Evolutionary conservation across 2,888 invertebrate species (phyloP), one percentile per base, ranked within the genome.

Genomic region (Phaedon cochleariae): DNA sequence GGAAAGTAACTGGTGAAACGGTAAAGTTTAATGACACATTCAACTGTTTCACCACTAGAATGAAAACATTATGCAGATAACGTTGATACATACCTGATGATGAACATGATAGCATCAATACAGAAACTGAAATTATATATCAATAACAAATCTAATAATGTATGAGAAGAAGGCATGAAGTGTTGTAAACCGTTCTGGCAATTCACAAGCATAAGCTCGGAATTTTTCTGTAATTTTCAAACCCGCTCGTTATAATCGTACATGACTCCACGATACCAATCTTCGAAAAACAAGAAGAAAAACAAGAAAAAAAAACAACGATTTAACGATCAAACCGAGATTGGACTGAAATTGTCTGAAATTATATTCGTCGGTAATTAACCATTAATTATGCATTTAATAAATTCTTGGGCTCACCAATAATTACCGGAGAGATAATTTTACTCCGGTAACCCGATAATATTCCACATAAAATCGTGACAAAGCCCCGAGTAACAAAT

Each of bases 381-480:
- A 80, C 79, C 79, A 79, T 81, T 83, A 83, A 83, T 83, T 83
- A 82, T 81, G 81, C 81, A 82, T 78, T 82, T 82, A 81, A 82
- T 83, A 82, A 81, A 83, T 82, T 82, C 81, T 76, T 71, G 65
- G 79, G 79, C 81, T 79, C 72, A 77, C 81, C 81, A 80, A 83
- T 83, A 84, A 83, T 84, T 84, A 83, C 80, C 73, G 76, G 76
- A 62, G 75, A 81, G 80, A 82, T 82, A 82, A 81, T 82, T 80
- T 74, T 74, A 73, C 78, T 79, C 77, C 77, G 76, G 82, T 82
- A 81, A 83, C 82, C 82, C 77, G 82, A 83, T 83, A 83, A 83
- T 83, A 83, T 83, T 82, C 82, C 79, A 81, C 83, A 83, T 82
- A 82, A 83, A 84, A 82, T 84, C 84, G 84, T 84, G 84, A 84